Evolutionary conservation across 2,113 vertebrate species (phyloP), one percentile per base, ranked within the genome.

Genomic region (Beaufortia kweichowensis): DNA sequence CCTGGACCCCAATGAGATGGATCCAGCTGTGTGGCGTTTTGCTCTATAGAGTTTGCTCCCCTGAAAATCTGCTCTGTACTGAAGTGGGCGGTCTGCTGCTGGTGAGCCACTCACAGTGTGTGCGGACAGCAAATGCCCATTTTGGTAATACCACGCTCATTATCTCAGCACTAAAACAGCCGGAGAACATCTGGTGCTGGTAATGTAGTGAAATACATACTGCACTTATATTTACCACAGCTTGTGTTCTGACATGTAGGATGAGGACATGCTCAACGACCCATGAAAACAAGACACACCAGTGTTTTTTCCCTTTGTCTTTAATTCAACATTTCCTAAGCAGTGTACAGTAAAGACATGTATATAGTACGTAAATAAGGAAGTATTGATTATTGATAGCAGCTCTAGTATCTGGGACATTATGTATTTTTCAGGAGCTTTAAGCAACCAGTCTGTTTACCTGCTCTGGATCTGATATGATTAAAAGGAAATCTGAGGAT

Each of bases 171-270:
- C 9, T 17, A 6, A 50, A 81, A 76, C 46, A 64, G 65, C 59
- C 31, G 53, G 57, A 39, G 46, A 72, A 81, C 82, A 84, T 81
- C 79, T 84, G 82, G 53, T 74, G 46, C 21, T 55, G 60, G 28
- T 74, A 84, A 79, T 72, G 67, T n/a, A 68, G 63, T 68, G 23
- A 72, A 67, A 72, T 60, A 21, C 68, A 57, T 74, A 33, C n/a
- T 10, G 63, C 64, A 14, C 61, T 60, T 23, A 14, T 57, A 78
- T 66, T 62, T 67, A 74, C 74, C 66, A 12, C n/a, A n/a, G 41
- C 23, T 28, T 21, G 10, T 28, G 11, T 4, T 3, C 7, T 17
- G 39, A 14, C 24, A 50, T 41, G 29, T 33, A 26, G 50, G 56
- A 78, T 17, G 6, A 64, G 3, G 35, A 66, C 64, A 39, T 48